phyloP scores from a whole-genome alignment of 2,113 vertebrate species.

The Hydropotes inermis region DNA sequence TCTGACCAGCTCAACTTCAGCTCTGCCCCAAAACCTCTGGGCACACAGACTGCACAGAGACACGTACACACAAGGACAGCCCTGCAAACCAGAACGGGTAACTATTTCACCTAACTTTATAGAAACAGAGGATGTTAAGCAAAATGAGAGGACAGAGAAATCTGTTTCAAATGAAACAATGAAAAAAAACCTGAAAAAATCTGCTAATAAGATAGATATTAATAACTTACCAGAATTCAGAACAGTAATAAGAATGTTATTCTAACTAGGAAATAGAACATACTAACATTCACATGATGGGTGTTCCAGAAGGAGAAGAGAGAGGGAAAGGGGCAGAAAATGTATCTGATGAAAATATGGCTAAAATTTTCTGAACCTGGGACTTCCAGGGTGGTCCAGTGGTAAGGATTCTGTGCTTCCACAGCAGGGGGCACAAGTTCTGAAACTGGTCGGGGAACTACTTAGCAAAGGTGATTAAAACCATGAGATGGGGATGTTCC shows the following conservation, averaged over 20 bases:
- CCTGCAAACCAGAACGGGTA: not conserved
- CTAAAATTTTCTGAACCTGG: not conserved
- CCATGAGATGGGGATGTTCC: not conserved
- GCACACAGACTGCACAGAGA: not conserved
- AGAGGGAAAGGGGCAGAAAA: not conserved
- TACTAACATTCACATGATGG: not conserved
- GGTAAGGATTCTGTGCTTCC: too few relatives aligned
- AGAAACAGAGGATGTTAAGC: not conserved
- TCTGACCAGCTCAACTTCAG: not conserved
- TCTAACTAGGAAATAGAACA: not conserved
- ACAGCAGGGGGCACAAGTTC: too few relatives aligned
- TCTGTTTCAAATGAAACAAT: not conserved
- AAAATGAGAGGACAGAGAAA: not conserved
- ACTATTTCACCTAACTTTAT: not conserved
- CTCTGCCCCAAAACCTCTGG: not conserved
- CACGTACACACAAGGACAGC: not conserved
- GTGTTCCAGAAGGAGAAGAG: not conserved
- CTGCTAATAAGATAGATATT: not conserved
- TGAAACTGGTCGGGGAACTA: too few relatives aligned
- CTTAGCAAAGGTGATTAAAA: too few relatives aligned
- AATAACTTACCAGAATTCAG: not conserved
- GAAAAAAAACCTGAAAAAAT: not conserved
- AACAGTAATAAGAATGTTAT: not conserved
- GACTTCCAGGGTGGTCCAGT: not conserved
- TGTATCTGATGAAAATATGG: not conserved